Percentiles rank a stretch among this genome's conserved stretches.
Evolutionary conservation across 2,113 vertebrate species (phyloP).

Genomic region (Aepyceros melampus): DNA sequence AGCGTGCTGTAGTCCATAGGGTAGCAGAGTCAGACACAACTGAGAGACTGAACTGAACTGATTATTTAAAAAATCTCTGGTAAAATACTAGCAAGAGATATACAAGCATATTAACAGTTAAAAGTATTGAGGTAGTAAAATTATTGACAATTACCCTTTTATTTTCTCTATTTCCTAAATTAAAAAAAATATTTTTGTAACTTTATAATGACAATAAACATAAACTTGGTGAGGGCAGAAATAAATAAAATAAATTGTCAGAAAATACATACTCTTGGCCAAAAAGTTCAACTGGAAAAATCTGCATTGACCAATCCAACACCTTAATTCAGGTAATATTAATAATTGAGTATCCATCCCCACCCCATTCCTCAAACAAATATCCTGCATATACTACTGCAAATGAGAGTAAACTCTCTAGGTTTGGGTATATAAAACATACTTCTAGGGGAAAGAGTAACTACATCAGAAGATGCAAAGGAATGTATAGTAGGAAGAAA

Average conservation of each 20-base stretch:
- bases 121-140: background rate
- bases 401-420: background rate
- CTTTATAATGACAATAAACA: background rate
- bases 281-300: background rate
- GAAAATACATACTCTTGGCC: background rate
- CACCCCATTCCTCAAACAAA: background rate
- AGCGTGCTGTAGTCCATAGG: background rate
- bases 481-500: background rate
- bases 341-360: background rate
- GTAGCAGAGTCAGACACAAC: background rate
- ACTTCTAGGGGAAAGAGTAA: background rate
- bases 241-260: slow-evolving; percentile 1
- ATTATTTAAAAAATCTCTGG: background rate
- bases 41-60: background rate
- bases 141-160: background rate
- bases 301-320: background rate
- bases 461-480: background rate
- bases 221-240: background rate
- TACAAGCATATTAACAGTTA: background rate
- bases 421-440: background rate
- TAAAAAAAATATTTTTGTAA: background rate
- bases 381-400: no score
- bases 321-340: background rate
- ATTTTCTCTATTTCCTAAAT: background rate
- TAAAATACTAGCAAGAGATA: background rate